Base-by-base conservation (phyloP, 2,113 vertebrate species). In the Addax nasomaculatus region DNA sequence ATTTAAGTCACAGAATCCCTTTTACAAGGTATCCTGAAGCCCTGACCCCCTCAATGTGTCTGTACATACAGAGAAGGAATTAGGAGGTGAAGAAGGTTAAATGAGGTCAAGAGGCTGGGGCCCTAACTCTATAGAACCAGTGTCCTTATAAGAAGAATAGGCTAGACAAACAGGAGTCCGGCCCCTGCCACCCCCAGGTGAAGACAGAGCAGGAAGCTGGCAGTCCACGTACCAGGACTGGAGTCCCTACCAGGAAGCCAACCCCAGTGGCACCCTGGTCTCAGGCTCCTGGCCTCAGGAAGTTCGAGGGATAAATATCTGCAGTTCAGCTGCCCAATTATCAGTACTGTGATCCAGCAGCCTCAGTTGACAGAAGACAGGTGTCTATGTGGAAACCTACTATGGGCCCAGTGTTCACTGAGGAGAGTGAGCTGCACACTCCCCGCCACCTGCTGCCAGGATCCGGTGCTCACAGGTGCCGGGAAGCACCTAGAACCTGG, bases 341-440 rank as follows among this genome's bases (percentile, higher is more conserved):
- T 10, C 0, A 23, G 15, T n/a, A 13, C 64, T 36, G 1, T 0
- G 19, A 27, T 15, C 10, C 2, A 5, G 47, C 30, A 47, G 67
- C 57, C 57, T 4, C 33, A 51, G 58, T 27, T 19, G 30, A 73
- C 17, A 15, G 1, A 2, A 53, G 57, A 39, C n/a, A 2, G 49
- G 19, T 2, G 21, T 55, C 78, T 80, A 17, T 0, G 23, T 7
- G 25, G 25, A 25, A 15, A 39, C 14, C 11, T 5, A n/a, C 3
- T 6, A 5, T 5, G 17, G 53, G 55, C 62, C 83, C 0, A 2
- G 4, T 49, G 33, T 36, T 39, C 3, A 49, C 6, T 0, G 39
- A 51, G 45, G 2, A 2, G 1, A 3, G 79, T 0, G 4, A 27
- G 51, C n/a, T 0, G 0, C 5, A 27, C 17, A 15, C 14, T 0